A percentile compares a stretch with the other conserved stretches of the same genome.
phyloP scores from a whole-genome alignment of 2,113 vertebrate species.

The Ailuropoda melanoleuca region DNA sequence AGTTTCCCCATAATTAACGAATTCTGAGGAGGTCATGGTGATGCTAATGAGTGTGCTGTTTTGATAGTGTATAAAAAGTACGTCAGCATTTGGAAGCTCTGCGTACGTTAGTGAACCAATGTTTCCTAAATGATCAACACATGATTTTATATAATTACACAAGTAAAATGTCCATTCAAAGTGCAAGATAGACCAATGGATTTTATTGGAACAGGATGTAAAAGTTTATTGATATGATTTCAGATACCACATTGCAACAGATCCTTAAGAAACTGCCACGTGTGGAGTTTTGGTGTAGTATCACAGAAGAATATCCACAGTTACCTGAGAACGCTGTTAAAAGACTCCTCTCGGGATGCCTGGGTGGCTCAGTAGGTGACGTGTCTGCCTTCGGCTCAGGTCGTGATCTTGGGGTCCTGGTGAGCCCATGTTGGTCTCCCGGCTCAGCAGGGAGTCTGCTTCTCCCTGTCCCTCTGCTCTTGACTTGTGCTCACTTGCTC shows the following conservation, averaged over 20 bases:
- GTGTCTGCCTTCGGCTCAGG: no score
- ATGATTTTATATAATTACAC: background rate
- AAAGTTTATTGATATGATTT: background rate
- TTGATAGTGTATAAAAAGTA: background rate
- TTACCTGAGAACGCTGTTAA: background rate
- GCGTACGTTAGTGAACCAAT: background rate
- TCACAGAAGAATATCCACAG: background rate
- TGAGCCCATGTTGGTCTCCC: no score
- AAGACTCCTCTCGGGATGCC: background rate
- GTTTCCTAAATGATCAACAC: background rate
- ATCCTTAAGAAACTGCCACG: background rate
- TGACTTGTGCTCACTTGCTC: background rate
- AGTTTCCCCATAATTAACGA: background rate
- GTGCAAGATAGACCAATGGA: background rate
- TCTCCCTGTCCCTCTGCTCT: background rate
- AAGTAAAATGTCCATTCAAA: background rate
- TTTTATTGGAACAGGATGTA: background rate
- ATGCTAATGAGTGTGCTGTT: background rate
- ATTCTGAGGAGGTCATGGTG: background rate
- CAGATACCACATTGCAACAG: background rate
- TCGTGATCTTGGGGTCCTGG: background rate
- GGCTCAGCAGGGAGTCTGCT: background rate
- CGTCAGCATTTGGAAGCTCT: background rate
- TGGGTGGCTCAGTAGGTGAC: no score
- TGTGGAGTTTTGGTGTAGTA: background rate